phyloP scores from a whole-genome alignment of 2,113 vertebrate species.

The Crotalus tigris region DNA sequence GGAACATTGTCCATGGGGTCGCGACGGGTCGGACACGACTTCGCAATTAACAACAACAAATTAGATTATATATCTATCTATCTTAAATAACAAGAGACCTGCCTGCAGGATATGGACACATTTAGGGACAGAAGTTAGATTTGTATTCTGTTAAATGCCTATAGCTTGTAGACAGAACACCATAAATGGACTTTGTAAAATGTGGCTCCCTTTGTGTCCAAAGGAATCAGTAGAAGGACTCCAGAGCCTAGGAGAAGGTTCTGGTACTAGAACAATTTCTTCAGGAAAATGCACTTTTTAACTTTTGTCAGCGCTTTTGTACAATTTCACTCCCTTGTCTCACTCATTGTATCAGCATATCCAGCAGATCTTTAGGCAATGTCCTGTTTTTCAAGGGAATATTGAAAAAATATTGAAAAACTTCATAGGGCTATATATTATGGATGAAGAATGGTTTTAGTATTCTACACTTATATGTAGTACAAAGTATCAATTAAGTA shows the following conservation, averaged over 20 bases:
- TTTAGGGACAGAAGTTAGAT: neutral
- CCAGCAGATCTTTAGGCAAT: neutral
- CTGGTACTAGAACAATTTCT: neutral
- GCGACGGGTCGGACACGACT: too few relatives aligned
- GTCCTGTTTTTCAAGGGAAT: neutral
- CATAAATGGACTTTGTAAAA: neutral
- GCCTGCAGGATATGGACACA: neutral
- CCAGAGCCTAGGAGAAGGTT: neutral
- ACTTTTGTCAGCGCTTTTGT: neutral
- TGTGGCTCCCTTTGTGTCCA: neutral
- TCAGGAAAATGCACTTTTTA: neutral
- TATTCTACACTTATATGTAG: neutral
- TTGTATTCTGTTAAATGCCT: neutral
- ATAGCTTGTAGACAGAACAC: neutral
- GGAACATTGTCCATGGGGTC: too few relatives aligned
- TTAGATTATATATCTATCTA: neutral
- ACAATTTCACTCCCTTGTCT: neutral
- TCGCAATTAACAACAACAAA: too few relatives aligned
- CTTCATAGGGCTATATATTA: neutral
- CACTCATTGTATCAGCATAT: neutral
- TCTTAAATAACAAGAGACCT: neutral
- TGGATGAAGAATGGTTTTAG: neutral
- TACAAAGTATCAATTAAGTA: neutral
- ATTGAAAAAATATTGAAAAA: neutral
- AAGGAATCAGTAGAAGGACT: neutral